Conservation (phyloP, 2,888 invertebrate species). For the Microctonus aethiopoides region DNA sequence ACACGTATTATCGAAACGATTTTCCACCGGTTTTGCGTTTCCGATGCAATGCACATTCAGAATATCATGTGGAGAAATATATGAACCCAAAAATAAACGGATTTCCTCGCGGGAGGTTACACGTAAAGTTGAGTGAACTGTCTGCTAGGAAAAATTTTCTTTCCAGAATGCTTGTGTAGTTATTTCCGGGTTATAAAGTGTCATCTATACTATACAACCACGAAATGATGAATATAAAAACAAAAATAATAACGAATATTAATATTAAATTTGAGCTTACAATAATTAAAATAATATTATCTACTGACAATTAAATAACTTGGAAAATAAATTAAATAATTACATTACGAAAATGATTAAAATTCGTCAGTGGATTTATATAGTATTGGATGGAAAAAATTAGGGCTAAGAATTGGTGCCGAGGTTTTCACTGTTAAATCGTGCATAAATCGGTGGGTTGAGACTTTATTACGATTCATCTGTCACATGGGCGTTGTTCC, state of each 20-base stretch:
- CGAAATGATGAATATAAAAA: background rate
- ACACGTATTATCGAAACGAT: background rate
- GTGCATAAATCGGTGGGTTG: constrained; percentile 37
- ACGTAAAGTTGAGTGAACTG: constrained; percentile 47
- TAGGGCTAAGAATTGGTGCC: constrained; percentile 42
- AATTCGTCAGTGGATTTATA: background rate
- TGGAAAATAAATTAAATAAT: background rate
- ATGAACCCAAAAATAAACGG: constrained; percentile 41
- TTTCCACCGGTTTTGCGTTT: background rate
- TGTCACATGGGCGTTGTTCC: constrained; percentile 41
- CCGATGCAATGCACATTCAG: constrained; percentile 6
- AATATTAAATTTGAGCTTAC: background rate
- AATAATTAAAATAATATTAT: background rate
- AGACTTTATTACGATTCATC: constrained; percentile 38
- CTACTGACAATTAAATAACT: constrained; percentile 7
- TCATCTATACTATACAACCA: background rate
- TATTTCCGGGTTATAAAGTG: constrained; percentile 17
- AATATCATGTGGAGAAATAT: constrained; percentile 19
- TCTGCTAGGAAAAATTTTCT: constrained; percentile 40
- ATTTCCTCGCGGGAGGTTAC: constrained; percentile 44
- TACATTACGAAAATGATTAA: too few relatives aligned
- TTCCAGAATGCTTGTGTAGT: constrained; percentile 11
- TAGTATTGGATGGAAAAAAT: constrained; percentile 17
- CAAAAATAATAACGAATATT: background rate
- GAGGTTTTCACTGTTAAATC: constrained; percentile 40